These are phyloP conservation scores for Drosophila yakuba DNA, from an alignment of 1,140 invertebrate genomes.

Conservation along the genomic window DNA sequence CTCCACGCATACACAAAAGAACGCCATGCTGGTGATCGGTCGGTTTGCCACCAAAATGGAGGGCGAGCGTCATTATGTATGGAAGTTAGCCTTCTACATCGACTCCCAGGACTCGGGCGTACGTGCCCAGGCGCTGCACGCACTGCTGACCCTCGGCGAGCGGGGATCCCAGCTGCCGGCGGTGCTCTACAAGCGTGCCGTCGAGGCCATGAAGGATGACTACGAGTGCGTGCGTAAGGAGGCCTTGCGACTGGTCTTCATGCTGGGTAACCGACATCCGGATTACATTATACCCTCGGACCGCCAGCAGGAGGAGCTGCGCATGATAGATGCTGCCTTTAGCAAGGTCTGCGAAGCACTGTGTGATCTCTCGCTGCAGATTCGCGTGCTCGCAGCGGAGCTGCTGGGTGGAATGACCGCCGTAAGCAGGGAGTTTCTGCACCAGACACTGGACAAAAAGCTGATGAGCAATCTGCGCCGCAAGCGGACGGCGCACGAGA, in stretches of 20 bases:
- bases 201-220: slow-evolving; percentile 94
- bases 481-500: slow-evolving; percentile 93
- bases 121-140: slow-evolving; percentile 93
- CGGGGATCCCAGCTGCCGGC: slow-evolving; percentile 91
- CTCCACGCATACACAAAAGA: slow-evolving; percentile 91
- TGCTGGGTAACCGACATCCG: slow-evolving; percentile 93
- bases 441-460: slow-evolving; percentile 99
- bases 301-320: slow-evolving; percentile 89
- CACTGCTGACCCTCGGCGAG: slow-evolving; percentile 87
- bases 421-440: slow-evolving; percentile 95
- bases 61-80: slow-evolving; percentile 86
- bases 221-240: slow-evolving; percentile 96
- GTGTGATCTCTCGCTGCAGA: slow-evolving; percentile 95
- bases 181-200: slow-evolving; percentile 92
- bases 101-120: slow-evolving; percentile 96
- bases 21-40: slow-evolving; percentile 91
- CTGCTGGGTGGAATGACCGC: slow-evolving; percentile 93
- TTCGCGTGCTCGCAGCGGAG: slow-evolving; percentile 90
- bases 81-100: slow-evolving; percentile 91
- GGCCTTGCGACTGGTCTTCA: slow-evolving; percentile 93
- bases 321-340: slow-evolving; percentile 98
- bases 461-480: slow-evolving; percentile 98
- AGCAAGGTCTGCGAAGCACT: slow-evolving; percentile 96
- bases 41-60: slow-evolving; percentile 85
- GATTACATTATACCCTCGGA: slow-evolving; percentile 89